Conservation (phyloP, 2,113 vertebrate genomes). For the Mandrillus leucophaeus region DNA sequence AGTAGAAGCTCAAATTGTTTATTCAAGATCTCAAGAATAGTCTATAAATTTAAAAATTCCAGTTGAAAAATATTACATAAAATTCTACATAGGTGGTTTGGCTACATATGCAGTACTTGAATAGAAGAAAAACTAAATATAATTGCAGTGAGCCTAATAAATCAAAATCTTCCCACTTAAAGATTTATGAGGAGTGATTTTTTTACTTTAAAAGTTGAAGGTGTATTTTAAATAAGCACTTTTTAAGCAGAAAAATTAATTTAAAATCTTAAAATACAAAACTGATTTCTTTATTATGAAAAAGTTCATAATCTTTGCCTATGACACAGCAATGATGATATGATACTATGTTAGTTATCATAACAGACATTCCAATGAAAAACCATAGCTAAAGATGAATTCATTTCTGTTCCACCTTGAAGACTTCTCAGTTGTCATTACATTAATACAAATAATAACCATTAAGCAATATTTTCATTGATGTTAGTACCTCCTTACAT, state of each 20-base stretch:
- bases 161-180: not conserved
- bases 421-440: not conserved
- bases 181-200: not conserved
- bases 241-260: not conserved
- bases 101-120: not conserved
- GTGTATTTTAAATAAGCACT: not conserved
- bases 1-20: conserved; percentile 4
- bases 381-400: not conserved
- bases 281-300: not conserved
- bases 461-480: not conserved
- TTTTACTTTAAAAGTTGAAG: not conserved
- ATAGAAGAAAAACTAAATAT: not conserved
- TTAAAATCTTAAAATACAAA: conserved; percentile 4
- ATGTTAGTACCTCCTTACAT: not conserved
- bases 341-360: not conserved
- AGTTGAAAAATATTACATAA: not conserved
- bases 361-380: not conserved
- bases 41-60: conserved; percentile 5
- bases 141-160: not conserved
- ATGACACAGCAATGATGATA: not conserved
- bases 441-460: not conserved
- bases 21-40: not conserved
- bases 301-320: not conserved
- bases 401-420: not conserved
- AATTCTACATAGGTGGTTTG: not conserved